phyloP scores from a whole-genome alignment of 2,797 vertebrate genomes.

The Enteromius viviparus region DNA sequence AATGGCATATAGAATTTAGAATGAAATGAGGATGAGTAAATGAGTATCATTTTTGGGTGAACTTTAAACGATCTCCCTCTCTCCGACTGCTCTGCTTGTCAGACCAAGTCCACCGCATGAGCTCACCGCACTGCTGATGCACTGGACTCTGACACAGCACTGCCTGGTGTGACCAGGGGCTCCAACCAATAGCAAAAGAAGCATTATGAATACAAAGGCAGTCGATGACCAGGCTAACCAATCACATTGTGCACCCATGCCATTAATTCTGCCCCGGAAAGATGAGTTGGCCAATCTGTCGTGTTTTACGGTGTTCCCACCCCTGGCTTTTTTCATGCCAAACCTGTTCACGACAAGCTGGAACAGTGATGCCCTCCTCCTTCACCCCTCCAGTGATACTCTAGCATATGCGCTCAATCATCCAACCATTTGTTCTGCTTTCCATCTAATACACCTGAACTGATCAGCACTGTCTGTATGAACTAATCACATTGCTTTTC shows the following conservation, averaged over 20 bases:
- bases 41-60: background rate
- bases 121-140: conserved; percentile 55
- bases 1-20: background rate
- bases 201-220: conserved; percentile 31
- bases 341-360: conserved; percentile 23
- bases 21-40: background rate
- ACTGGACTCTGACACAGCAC: conserved; percentile 37
- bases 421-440: conserved; percentile 44
- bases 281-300: conserved; percentile 18
- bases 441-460: conserved; percentile 26
- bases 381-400: conserved; percentile 32
- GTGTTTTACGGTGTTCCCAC: conserved; percentile 22
- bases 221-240: conserved; percentile 24
- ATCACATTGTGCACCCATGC: conserved; percentile 31
- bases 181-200: conserved; percentile 37
- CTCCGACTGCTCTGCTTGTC: conserved; percentile 48
- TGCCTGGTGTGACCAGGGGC: conserved; percentile 22
- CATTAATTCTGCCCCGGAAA: conserved; percentile 28
- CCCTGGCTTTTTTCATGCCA: conserved; percentile 40
- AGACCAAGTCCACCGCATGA: conserved; percentile 55
- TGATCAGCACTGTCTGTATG: conserved; percentile 55
- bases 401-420: conserved; percentile 14
- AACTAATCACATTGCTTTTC: conserved; percentile 72
- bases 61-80: conserved; percentile 13
- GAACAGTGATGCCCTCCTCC: conserved; percentile 33